phyloP scores from a whole-genome alignment of 1,140 invertebrate genomes.

The Heliothis virescens region DNA sequence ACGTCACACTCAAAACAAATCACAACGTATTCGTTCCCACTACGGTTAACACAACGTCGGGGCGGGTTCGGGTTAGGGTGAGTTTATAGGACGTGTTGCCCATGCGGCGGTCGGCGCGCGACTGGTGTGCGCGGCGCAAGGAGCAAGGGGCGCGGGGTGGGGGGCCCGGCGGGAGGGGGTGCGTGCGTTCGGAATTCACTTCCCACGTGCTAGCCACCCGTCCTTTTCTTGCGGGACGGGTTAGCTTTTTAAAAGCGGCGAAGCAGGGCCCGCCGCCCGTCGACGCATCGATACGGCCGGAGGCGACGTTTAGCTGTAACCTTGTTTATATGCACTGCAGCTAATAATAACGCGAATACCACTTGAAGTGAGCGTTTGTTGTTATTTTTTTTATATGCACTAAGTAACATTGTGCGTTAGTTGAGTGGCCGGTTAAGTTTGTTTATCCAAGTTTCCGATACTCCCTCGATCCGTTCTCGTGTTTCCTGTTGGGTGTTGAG shows the following conservation, averaged over 20 bases:
- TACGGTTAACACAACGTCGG: constrained; percentile 73
- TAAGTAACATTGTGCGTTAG: constrained; percentile 55
- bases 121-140: constrained; percentile 78
- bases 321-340: constrained; percentile 80
- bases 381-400: constrained; percentile 68
- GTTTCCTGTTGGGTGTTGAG: constrained; percentile 53
- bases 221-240: constrained; percentile 82
- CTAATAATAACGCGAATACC: constrained; percentile 83
- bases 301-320: constrained; percentile 72
- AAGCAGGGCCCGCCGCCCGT: constrained; percentile 58
- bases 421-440: constrained; percentile 64
- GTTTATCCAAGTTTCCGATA: constrained; percentile 63
- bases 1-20: constrained; percentile 79
- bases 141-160: constrained; percentile 53
- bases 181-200: constrained; percentile 85
- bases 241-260: constrained; percentile 82
- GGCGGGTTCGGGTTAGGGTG: constrained; percentile 65
- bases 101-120: constrained; percentile 79
- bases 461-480: constrained; percentile 50
- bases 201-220: constrained; percentile 80
- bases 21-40: constrained; percentile 74
- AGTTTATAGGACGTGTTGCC: constrained; percentile 66
- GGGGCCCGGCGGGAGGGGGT: constrained; percentile 67
- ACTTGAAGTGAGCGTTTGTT: constrained; percentile 71
- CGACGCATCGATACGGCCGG: constrained; percentile 80